These are phyloP conservation scores for Sapayoa aenigma DNA, from an alignment of 2,113 vertebrate genomes.

Conservation along the genomic window DNA sequence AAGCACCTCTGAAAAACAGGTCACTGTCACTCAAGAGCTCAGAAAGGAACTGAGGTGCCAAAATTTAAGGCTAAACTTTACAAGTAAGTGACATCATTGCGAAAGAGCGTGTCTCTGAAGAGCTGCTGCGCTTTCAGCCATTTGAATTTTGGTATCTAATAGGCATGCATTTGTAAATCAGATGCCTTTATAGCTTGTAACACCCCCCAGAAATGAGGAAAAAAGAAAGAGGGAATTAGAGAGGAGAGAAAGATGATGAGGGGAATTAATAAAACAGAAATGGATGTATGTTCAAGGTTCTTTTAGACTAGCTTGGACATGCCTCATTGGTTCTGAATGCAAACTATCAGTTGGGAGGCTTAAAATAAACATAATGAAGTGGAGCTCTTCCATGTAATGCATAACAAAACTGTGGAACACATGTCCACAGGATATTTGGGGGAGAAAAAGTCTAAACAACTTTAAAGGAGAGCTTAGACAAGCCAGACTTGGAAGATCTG, in stretches of 20 bases:
- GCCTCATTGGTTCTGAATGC: neutral
- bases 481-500: neutral
- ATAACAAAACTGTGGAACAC: neutral
- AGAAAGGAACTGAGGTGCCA: neutral
- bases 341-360: neutral
- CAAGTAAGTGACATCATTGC: neutral
- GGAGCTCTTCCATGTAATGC: neutral
- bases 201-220: neutral
- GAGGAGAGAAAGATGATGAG: neutral
- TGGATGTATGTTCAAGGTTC: neutral
- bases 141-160: neutral
- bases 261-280: neutral
- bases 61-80: constrained; percentile 8
- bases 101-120: neutral
- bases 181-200: neutral
- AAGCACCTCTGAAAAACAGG: constrained; percentile 31
- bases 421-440: neutral
- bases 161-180: neutral
- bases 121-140: neutral
- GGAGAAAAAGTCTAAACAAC: neutral
- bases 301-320: neutral
- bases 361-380: neutral
- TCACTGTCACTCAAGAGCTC: neutral
- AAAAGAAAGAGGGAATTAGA: neutral
- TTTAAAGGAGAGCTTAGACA: neutral